phyloP scores from a whole-genome alignment of 2,797 vertebrate genomes.

The Spheniscus humboldti region DNA sequence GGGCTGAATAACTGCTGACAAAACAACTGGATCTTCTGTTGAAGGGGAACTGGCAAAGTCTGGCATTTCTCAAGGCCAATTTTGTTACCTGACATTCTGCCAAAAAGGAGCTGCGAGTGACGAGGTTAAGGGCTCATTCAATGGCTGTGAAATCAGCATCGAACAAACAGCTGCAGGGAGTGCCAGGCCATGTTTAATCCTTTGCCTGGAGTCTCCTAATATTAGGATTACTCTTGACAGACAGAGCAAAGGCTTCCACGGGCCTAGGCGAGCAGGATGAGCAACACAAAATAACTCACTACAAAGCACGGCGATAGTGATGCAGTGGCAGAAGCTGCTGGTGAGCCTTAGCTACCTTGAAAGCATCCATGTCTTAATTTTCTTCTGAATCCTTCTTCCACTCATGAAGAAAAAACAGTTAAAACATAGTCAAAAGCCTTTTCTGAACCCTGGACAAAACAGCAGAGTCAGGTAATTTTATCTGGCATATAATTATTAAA shows the following conservation, averaged over 20 bases:
- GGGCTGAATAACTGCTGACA: constrained; percentile 2
- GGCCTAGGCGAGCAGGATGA: background rate
- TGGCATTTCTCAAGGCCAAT: constrained; percentile 42
- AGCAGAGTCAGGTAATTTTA: background rate
- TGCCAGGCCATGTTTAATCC: constrained; percentile 10
- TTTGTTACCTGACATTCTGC: constrained; percentile 53
- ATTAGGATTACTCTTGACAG: constrained; percentile 45
- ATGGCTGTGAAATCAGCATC: constrained; percentile 48
- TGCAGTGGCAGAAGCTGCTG: background rate
- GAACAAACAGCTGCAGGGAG: constrained; percentile 36
- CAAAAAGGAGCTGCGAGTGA: constrained; percentile 15
- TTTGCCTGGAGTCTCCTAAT: constrained; percentile 19
- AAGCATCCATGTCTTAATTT: background rate
- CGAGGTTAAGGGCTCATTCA: constrained; percentile 29
- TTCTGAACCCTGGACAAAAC: background rate
- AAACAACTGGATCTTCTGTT: background rate
- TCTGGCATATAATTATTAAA: background rate
- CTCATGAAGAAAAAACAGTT: background rate
- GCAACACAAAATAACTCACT: background rate
- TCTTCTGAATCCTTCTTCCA: background rate
- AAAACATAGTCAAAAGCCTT: background rate
- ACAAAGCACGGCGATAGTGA: background rate
- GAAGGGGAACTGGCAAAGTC: constrained; percentile 31
- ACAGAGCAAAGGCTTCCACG: constrained; percentile 19
- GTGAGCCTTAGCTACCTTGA: background rate